Evolutionary conservation across 2,797 vertebrate genomes (phyloP), one percentile per base, ranked within the genome.

Genomic region (Steatocranus sp.): DNA sequence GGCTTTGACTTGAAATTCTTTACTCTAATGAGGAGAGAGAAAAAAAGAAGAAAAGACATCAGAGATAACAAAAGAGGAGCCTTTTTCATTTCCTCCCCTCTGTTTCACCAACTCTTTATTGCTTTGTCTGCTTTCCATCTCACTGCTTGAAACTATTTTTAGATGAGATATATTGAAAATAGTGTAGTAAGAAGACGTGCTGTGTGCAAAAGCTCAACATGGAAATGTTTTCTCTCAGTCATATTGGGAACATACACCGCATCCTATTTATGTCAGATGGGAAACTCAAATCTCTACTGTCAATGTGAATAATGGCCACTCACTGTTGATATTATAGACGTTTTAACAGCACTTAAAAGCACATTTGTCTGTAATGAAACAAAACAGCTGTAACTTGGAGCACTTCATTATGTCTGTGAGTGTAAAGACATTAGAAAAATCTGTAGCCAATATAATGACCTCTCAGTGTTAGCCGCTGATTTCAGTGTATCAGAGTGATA

Each of bases 261-360:
- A 51, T 85, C 56, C 77, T 89, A 68, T 88, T 88, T 77, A 88
- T 86, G 87, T 88, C 86, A 78, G 53, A 82, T n/a, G 68, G 80
- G 32, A 79, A 75, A 76, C 79, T 82, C 50, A 74, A 86, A 87
- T 79, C 89, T 91, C 86, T 86, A 76, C 91, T 91, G 92, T 94
- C 88, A 81, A 87, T 94, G 92, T 94, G 88, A 94, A 92, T 76
- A 93, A 95, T 86, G 94, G 95, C 95, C 94, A 83, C 91, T 93
- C 93, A 94, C 95, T 96, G 94, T 96, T 95, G 90, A 92, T 92
- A 87, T 87, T 80, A 10, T 88, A 77, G 54, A 83, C 86, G 86
- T 94, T 92, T 91, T 90, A 81, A 82, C 87, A 87, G 87, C 91
- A 94, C 86, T 91, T 92, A 81, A 87, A 95, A 95, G 93, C 95